These are phyloP conservation scores for Brachymystax lenok DNA, from an alignment of 2,797 vertebrate species.

Conservation along the genomic window DNA sequence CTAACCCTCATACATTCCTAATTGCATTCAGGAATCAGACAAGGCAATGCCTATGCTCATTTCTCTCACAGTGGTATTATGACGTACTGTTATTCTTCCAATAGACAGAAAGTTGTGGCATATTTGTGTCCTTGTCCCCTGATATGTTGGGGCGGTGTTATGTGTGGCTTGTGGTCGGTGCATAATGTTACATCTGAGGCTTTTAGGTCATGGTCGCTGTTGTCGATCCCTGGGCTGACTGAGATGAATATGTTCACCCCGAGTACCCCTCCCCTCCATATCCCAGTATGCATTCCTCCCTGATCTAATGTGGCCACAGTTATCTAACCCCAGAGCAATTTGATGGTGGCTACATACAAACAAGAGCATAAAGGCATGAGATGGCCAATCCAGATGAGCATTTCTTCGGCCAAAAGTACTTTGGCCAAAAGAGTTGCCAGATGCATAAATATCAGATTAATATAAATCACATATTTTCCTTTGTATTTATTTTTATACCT, in stretches of 20 bases:
- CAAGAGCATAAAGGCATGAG: constrained; percentile 16
- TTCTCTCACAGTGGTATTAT: not conserved
- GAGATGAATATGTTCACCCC: constrained; percentile 18
- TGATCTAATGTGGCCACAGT: constrained; percentile 21
- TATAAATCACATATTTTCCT: no score
- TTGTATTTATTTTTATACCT: no score
- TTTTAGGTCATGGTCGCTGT: constrained; percentile 23
- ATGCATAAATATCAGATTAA: not conserved
- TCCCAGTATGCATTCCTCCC: constrained; percentile 8
- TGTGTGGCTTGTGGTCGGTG: constrained; percentile 8
- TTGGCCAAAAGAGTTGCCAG: not conserved
- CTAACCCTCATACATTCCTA: constrained; percentile 31
- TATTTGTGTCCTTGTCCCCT: constrained; percentile 8
- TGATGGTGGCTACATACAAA: constrained; percentile 14
- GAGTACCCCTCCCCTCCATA: not conserved
- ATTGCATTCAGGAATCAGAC: constrained; percentile 17
- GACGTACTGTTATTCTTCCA: no score
- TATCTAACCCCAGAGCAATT: constrained; percentile 23
- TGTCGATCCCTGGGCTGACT: constrained; percentile 12
- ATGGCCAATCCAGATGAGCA: constrained; percentile 8
- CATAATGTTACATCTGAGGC: constrained; percentile 23
- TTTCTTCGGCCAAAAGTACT: constrained; percentile 1
- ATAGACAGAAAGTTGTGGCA: no score
- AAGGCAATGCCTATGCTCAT: not conserved
- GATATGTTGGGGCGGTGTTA: constrained; percentile 3